Conservation (phyloP, 1,140 invertebrate species). For the Spodoptera frugiperda region DNA sequence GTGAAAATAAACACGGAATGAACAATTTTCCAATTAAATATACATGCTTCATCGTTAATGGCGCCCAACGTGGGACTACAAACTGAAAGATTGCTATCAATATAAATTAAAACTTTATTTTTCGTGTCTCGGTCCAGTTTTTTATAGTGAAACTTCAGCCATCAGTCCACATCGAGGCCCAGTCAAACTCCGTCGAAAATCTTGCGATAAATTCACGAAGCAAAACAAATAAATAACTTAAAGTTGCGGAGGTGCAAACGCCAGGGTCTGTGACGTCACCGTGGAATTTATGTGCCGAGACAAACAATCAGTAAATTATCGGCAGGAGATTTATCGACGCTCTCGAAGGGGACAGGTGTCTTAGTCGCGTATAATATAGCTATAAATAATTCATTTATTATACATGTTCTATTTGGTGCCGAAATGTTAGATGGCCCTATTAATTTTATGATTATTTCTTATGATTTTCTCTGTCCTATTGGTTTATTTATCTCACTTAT, state of each 20-base stretch:
- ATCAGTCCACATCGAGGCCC: not conserved
- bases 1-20: constrained; percentile 19
- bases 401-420: constrained; percentile 31
- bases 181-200: constrained; percentile 12
- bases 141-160: not conserved
- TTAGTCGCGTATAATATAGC: constrained; percentile 53
- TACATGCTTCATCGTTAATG: constrained; percentile 29
- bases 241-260: constrained; percentile 43
- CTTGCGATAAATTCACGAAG: constrained; percentile 30
- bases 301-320: constrained; percentile 69
- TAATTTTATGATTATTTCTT: not conserved
- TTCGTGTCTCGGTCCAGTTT: not conserved
- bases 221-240: constrained; percentile 44
- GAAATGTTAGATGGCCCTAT: constrained; percentile 21
- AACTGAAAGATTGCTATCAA: not conserved
- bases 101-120: constrained; percentile 1
- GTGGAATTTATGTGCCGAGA: constrained; percentile 55
- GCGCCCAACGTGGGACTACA: constrained; percentile 16
- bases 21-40: constrained; percentile 10
- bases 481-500: not conserved
- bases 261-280: constrained; percentile 49
- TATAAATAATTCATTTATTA: constrained; percentile 61
- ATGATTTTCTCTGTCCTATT: not conserved
- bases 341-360: constrained; percentile 57
- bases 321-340: constrained; percentile 64